Percentiles rank a stretch among this genome's conserved stretches.
Evolutionary conservation across 2,888 invertebrate genomes (phyloP).

Genomic region (Sinelater perroti): DNA sequence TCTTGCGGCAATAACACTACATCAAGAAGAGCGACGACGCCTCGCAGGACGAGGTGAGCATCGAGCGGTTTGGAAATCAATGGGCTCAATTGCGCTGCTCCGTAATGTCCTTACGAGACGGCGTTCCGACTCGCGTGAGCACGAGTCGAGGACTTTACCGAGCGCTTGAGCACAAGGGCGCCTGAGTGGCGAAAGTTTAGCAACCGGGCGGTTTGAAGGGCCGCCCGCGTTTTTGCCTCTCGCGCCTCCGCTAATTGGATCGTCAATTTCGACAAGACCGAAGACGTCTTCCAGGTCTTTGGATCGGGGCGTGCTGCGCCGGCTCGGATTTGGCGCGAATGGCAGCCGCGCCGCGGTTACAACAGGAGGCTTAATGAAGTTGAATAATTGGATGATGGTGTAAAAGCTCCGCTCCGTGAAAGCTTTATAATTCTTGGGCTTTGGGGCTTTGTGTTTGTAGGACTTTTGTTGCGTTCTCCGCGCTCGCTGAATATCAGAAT

Average conservation of each 20-base stretch:
- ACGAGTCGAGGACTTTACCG: constrained; percentile 25
- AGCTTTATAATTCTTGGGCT: constrained; percentile 7
- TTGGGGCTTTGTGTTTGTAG: constrained; percentile 18
- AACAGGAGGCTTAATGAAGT: constrained; percentile 29
- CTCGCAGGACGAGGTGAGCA: constrained; percentile 2
- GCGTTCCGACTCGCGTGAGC: constrained; percentile 17
- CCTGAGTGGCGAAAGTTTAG: constrained; percentile 32
- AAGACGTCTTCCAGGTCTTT: background rate
- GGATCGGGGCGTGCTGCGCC: background rate
- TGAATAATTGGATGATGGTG: constrained; percentile 28
- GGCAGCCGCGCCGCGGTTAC: constrained; percentile 2
- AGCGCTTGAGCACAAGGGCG: constrained; percentile 27
- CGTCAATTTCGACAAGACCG: background rate
- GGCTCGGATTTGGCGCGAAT: constrained; percentile 16
- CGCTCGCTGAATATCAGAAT: too few relatives aligned
- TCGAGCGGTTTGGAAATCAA: constrained; percentile 6
- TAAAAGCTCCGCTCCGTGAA: constrained; percentile 16
- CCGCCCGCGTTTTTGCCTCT: background rate
- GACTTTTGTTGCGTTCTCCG: constrained; percentile 15
- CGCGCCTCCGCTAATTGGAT: background rate
- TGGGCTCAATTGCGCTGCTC: constrained; percentile 1
- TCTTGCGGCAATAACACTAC: constrained; percentile 6
- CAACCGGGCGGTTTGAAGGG: constrained; percentile 33
- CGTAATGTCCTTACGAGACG: background rate
- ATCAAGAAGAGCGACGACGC: constrained; percentile 7